A percentile compares a stretch with the other conserved stretches of the same genome.
phyloP scores from a whole-genome alignment of 2,888 invertebrate species.

The Slavum lentiscoides region DNA sequence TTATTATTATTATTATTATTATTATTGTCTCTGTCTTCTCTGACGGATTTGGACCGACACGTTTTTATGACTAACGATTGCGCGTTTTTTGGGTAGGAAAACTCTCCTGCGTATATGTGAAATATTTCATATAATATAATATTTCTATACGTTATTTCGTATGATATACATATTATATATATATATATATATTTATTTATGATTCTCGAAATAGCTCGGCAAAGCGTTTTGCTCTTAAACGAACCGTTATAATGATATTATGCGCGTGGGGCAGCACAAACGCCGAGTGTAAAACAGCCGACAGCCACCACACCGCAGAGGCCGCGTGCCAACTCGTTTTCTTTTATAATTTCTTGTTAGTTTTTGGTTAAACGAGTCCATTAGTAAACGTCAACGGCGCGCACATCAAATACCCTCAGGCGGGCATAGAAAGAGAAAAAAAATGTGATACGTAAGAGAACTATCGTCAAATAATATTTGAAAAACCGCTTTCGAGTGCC shows the following conservation, averaged over 20 bases:
- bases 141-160: too few species aligned
- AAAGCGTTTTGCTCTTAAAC: constrained; percentile 42
- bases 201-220: constrained; percentile 34
- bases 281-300: constrained; percentile 34
- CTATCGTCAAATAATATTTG: constrained; percentile 36
- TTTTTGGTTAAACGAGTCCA: constrained; percentile 52
- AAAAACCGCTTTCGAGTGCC: constrained; percentile 44
- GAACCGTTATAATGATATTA: constrained; percentile 47
- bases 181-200: background rate
- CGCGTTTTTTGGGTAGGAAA: constrained; percentile 31
- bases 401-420: constrained; percentile 24
- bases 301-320: constrained; percentile 4
- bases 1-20: constrained; percentile 9
- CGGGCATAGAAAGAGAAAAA: background rate
- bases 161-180: background rate
- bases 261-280: constrained; percentile 15
- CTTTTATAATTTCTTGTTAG: constrained; percentile 50
- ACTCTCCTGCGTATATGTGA: background rate
- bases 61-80: constrained; percentile 11
- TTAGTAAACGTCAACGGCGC: constrained; percentile 47
- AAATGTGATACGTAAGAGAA: background rate
- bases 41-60: constrained; percentile 2
- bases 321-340: constrained; percentile 44
- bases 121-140: too few species aligned
- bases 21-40: background rate